phyloP scores from a whole-genome alignment of 2,113 vertebrate genomes.

The Phrynosoma blainvillii region DNA sequence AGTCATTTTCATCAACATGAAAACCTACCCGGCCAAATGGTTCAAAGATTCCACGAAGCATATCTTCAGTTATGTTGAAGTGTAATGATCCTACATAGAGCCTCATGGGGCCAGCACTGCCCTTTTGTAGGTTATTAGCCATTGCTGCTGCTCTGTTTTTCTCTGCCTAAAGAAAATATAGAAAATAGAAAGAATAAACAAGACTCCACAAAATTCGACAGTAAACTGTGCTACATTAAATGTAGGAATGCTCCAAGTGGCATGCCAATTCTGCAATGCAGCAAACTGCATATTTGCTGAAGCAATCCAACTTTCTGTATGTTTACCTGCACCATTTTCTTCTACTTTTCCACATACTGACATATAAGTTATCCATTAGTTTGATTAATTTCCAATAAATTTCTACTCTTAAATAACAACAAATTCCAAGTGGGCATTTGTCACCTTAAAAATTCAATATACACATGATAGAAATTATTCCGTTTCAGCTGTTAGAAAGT shows the following conservation, averaged over 20 bases:
- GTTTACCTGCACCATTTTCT: background rate
- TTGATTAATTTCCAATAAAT: too few species aligned
- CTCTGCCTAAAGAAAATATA: conserved; percentile 83
- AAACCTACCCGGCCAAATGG: conserved; percentile 90
- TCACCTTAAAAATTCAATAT: background rate
- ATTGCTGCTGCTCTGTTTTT: conserved; percentile 97
- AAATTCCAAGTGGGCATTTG: background rate
- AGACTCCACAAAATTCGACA: background rate
- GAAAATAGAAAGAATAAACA: background rate
- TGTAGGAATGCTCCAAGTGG: background rate
- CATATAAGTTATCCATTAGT: background rate
- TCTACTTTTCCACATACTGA: background rate
- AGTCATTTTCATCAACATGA: background rate
- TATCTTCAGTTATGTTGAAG: conserved; percentile 98
- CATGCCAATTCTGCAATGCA: too few species aligned
- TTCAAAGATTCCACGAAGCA: conserved; percentile 96
- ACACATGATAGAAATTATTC: background rate
- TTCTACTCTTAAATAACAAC: background rate
- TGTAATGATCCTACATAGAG: conserved; percentile 94
- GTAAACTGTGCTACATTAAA: background rate
- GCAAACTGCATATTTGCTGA: background rate
- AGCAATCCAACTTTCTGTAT: background rate
- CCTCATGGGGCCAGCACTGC: conserved; percentile 90
- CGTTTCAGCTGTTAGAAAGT: background rate
- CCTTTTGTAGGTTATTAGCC: conserved; percentile 94